phyloP scores from a whole-genome alignment of 2,113 vertebrate species.

The Dendrocopos noguchii region DNA sequence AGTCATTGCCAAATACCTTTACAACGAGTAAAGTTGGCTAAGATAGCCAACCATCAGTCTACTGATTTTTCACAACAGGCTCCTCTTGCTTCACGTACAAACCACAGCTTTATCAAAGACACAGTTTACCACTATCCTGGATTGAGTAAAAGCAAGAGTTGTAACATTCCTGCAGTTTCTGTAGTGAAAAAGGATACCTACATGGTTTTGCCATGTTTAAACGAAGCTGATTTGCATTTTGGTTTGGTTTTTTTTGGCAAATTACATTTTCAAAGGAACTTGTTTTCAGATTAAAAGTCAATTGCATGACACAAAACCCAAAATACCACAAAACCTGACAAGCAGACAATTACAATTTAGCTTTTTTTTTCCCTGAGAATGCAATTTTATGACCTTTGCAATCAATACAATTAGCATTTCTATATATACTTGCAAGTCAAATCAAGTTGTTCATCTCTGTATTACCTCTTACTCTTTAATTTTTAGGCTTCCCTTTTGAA shows the following conservation, averaged over 20 bases:
- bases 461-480: background rate
- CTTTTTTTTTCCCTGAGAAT: conserved; percentile 7
- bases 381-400: conserved; percentile 30
- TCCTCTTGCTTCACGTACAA: conserved; percentile 78
- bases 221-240: conserved; percentile 71
- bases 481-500: conserved; percentile 18
- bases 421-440: conserved; percentile 64
- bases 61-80: conserved; percentile 78
- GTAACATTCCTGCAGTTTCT: conserved; percentile 2
- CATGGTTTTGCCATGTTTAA: conserved; percentile 54
- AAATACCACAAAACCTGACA: conserved; percentile 19
- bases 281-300: conserved; percentile 69
- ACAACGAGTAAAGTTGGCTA: conserved; percentile 80
- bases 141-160: conserved; percentile 57
- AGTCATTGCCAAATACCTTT: conserved; percentile 79
- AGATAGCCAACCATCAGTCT: conserved; percentile 70
- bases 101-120: conserved; percentile 76
- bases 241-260: conserved; percentile 56
- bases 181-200: conserved; percentile 10
- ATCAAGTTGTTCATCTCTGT: conserved; percentile 20
- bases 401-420: conserved; percentile 36
- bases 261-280: conserved; percentile 44
- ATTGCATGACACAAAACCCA: conserved; percentile 14
- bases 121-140: conserved; percentile 68
- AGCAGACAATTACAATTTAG: background rate